A percentile compares a stretch with the other conserved stretches of the same genome.
phyloP scores from a whole-genome alignment of 2,888 invertebrate genomes.

The Melanchra persicariae region DNA sequence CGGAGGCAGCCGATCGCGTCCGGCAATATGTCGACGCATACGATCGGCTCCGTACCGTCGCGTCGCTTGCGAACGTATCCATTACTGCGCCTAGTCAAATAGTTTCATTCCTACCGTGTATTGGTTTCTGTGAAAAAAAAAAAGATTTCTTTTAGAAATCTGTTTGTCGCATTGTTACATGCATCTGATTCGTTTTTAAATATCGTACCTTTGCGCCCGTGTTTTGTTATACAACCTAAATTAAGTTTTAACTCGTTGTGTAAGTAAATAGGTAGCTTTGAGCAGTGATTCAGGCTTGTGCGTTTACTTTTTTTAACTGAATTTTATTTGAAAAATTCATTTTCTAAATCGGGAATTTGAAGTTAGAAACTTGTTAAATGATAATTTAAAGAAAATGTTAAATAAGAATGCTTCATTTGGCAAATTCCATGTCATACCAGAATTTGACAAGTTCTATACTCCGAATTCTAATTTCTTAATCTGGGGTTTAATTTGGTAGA shows the following conservation, averaged over 20 bases:
- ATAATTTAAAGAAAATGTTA: no score
- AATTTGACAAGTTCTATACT: not conserved
- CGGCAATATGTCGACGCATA: no score
- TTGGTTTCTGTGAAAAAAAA: no score
- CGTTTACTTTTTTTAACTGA: no score
- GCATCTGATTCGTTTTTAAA: no score
- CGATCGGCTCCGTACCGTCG: no score
- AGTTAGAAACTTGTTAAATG: not conserved
- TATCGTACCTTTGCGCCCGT: not conserved
- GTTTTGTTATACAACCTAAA: conserved; percentile 2
- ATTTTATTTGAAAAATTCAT: not conserved
- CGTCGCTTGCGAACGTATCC: no score
- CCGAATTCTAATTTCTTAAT: not conserved
- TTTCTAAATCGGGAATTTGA: not conserved
- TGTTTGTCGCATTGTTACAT: not conserved
- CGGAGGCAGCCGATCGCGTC: no score
- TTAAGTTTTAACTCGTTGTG: not conserved
- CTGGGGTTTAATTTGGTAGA: not conserved
- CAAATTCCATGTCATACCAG: no score
- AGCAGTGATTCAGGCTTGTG: not conserved
- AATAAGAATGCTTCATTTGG: no score
- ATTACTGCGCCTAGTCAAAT: no score
- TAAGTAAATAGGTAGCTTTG: not conserved
- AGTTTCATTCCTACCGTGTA: no score
- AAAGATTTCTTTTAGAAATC: not conserved